Percentiles rank a stretch among this genome's conserved stretches.
phyloP scores from a whole-genome alignment of 2,113 vertebrate species.

The Vidua macroura region DNA sequence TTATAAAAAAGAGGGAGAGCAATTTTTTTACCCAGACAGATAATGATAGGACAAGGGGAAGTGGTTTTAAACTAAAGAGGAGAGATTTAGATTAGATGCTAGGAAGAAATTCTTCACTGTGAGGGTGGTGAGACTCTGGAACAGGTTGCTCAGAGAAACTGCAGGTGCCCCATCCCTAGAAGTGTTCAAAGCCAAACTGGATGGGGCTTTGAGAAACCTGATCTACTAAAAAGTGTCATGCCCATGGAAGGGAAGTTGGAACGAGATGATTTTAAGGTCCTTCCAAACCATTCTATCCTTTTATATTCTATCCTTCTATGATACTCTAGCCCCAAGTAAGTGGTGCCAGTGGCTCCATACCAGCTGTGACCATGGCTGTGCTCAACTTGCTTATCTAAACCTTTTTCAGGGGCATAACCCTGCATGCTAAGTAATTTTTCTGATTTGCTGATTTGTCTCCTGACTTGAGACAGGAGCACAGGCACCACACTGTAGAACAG shows the following conservation, averaged over 20 bases:
- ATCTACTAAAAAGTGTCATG: not conserved
- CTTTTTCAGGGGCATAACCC: not conserved
- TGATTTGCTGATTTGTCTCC: not conserved
- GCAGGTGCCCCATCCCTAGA: not conserved
- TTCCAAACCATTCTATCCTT: not conserved
- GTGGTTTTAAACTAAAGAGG: not conserved
- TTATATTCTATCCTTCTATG: not conserved
- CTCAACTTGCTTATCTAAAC: not conserved
- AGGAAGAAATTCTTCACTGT: not conserved
- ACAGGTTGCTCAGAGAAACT: not conserved
- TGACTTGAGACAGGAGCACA: not conserved
- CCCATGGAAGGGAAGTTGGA: not conserved
- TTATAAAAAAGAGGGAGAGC: not conserved
- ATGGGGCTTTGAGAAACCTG: not conserved
- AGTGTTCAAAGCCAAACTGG: not conserved
- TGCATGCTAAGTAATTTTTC: not conserved
- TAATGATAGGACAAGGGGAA: not conserved
- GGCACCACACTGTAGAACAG: not conserved
- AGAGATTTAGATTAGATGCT: not conserved
- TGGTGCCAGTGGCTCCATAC: not conserved
- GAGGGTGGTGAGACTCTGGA: not conserved
- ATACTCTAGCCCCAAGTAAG: not conserved
- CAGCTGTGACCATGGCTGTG: not conserved
- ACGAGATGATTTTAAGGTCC: not conserved
- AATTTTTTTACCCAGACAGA: not conserved